phyloP scores from a whole-genome alignment of 2,888 invertebrate genomes.

The Philaethria dido region DNA sequence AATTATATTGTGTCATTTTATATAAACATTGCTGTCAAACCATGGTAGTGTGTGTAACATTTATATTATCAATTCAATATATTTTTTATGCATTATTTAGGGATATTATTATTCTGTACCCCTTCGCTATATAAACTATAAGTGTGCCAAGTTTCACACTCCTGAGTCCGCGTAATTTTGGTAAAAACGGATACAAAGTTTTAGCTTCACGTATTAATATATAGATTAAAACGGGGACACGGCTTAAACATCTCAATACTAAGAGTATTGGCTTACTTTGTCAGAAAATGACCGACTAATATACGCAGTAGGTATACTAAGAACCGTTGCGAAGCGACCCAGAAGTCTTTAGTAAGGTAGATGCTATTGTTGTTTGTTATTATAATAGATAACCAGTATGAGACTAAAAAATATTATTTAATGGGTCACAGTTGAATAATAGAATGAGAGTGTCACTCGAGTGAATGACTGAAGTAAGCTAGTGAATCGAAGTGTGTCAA shows the following conservation, averaged over 20 bases:
- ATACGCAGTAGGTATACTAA: constrained; percentile 5
- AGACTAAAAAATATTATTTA: constrained; percentile 52
- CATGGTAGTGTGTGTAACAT: too few relatives aligned
- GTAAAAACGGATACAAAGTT: too few relatives aligned
- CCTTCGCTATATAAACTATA: too few relatives aligned
- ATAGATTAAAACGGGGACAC: not conserved
- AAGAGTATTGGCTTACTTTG: not conserved
- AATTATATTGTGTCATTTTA: too few relatives aligned
- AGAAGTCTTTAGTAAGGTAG: constrained; percentile 69
- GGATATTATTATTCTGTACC: too few relatives aligned
- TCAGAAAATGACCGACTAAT: constrained; percentile 5
- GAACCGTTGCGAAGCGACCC: constrained; percentile 64
- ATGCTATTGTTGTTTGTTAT: constrained; percentile 66
- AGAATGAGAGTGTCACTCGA: constrained; percentile 54
- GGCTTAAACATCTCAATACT: not conserved
- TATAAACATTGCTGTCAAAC: too few relatives aligned
- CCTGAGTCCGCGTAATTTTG: too few relatives aligned
- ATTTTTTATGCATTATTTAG: too few relatives aligned
- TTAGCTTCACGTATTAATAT: too few relatives aligned
- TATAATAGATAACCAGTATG: constrained; percentile 60
- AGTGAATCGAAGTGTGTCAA: constrained; percentile 58
- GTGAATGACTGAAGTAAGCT: constrained; percentile 53
- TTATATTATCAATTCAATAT: too few relatives aligned
- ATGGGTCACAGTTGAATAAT: constrained; percentile 55
- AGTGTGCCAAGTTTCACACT: too few relatives aligned